Conservation (phyloP, 2,113 vertebrate species). For the Blennius ocellaris region DNA sequence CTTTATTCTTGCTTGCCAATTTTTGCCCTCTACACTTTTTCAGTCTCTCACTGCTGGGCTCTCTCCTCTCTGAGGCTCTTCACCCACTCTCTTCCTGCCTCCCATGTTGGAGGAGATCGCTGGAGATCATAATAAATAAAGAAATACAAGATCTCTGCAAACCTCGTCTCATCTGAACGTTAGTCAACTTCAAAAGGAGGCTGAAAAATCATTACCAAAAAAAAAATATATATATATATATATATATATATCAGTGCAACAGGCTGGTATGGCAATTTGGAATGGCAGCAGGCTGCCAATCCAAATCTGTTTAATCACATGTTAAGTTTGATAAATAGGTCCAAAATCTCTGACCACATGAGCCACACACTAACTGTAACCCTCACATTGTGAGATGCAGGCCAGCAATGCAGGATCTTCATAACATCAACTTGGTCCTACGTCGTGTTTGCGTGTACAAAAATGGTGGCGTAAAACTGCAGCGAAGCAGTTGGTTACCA, state of each 20-base stretch:
- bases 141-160: neutral
- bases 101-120: slow-evolving; percentile 32
- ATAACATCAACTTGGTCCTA: slow-evolving; percentile 13
- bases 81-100: slow-evolving; percentile 34
- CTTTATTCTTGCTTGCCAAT: slow-evolving; percentile 45
- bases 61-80: slow-evolving; percentile 35
- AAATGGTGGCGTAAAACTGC: slow-evolving; percentile 51
- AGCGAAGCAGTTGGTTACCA: slow-evolving; percentile 56
- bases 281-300: slow-evolving; percentile 15
- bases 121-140: slow-evolving; percentile 21
- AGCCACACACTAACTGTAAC: slow-evolving; percentile 54
- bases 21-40: slow-evolving; percentile 59
- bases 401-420: slow-evolving; percentile 25
- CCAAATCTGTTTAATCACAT: slow-evolving; percentile 11
- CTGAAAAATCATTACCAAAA: slow-evolving; percentile 14
- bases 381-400: slow-evolving; percentile 30
- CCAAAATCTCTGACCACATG: slow-evolving; percentile 49
- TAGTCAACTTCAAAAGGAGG: slow-evolving; percentile 29
- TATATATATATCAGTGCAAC: neutral
- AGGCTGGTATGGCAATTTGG: no score
- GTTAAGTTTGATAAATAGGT: slow-evolving; percentile 26
- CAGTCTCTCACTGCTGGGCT: slow-evolving; percentile 12
- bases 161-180: slow-evolving; percentile 20
- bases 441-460: slow-evolving; percentile 6
- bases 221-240: no score